phyloP scores from a whole-genome alignment of 2,113 vertebrate genomes.

The Nothoprocta pentlandii region DNA sequence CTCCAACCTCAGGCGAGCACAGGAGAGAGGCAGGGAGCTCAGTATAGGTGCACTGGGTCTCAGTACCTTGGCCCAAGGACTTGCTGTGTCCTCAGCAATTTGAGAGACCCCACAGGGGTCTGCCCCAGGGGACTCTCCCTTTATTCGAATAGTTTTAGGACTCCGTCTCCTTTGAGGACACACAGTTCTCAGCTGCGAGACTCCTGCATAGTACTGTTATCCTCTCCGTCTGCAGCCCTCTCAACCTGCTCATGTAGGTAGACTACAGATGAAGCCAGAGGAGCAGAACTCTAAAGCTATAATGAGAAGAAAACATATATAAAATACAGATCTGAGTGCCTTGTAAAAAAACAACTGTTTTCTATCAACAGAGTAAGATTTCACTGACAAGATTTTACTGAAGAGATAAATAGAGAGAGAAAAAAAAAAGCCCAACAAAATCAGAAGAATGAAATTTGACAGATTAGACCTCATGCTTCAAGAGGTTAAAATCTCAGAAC shows the following conservation, averaged over 20 bases:
- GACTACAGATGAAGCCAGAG: neutral
- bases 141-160: too few relatives aligned
- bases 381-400: neutral
- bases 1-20: too few relatives aligned
- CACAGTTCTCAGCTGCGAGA: too few relatives aligned
- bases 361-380: neutral
- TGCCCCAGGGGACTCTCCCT: too few relatives aligned
- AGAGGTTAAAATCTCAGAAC: neutral
- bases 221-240: neutral
- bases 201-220: neutral
- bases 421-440: too few relatives aligned
- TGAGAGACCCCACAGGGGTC: too few relatives aligned
- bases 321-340: neutral
- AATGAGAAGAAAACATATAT: neutral
- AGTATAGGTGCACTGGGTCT: too few relatives aligned
- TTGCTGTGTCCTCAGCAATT: too few relatives aligned
- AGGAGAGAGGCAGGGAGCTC: too few relatives aligned
- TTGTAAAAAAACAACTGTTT: constrained; percentile 11
- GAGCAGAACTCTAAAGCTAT: neutral
- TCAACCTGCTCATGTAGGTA: neutral
- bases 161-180: too few relatives aligned
- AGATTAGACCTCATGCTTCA: constrained; percentile 17
- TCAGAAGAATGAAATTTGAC: neutral
- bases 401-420: neutral
- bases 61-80: too few relatives aligned